Base-by-base conservation (phyloP, 2,113 vertebrate species). In the Cinclus cinclus region DNA sequence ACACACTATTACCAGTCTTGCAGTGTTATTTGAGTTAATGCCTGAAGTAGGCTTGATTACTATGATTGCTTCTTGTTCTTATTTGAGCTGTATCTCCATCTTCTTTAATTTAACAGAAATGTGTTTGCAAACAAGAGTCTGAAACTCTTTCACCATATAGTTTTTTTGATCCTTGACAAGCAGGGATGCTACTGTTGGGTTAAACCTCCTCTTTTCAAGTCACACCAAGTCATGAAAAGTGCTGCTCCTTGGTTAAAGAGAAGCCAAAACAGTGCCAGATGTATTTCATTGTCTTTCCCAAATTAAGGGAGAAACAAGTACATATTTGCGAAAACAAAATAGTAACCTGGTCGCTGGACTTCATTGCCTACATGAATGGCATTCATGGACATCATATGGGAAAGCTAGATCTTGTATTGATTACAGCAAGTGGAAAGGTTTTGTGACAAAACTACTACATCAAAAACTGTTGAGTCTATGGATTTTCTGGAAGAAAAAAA, bases 381-480 rank as follows among this genome's bases (percentile, higher is more conserved):
- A 59, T 58, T 22, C 30, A 41, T 56, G 73, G 56, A 59, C 80
- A 68, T 91, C 53, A 69, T n/a, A 37, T 30, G 25, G 67, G 49
- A 81, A 87, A 79, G 33, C 24, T 47, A 37, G 18, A n/a, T 52
- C 71, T 67, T 81, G 9, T 60, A 37, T 82, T 80, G 92, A 73
- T 96, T 94, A 71, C 46, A 83, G 67, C 9, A 93, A 90, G 67
- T 15, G n/a, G 63, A 73, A 88, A 84, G 74, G n/a, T 42, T 83
- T 83, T 82, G 87, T 96, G 93, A 87, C 71, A 93, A 55, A 95
- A 83, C 55, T 76, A 55, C 50, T 80, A 46, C 52, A 73, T 85
- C 58, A 74, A 95, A 97, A 97, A 95, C 62, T 68, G 63, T 88
- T 94, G 70, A 96, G 91, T 91, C 88, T 96, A 74, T 96, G 91